Base-by-base conservation (phyloP, 2,113 vertebrate genomes). In the Elephantulus edwardii region DNA sequence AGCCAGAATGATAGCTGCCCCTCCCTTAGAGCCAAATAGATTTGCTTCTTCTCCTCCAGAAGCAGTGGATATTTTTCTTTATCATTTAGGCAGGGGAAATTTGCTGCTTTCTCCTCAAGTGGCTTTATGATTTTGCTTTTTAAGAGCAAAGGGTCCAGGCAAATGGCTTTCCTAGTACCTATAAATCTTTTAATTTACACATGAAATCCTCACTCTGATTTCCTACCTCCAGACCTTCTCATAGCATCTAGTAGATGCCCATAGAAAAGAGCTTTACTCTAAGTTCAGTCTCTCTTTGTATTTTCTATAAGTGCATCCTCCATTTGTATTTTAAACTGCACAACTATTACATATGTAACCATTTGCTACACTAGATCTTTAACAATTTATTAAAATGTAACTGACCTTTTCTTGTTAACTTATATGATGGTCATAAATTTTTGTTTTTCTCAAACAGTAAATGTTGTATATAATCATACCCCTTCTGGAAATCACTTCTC, bases 241-340 rank as follows among this genome's bases (percentile, higher is more conserved):
- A 20, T 14, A 19, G 11, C 3, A 30, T n/a, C 24, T 8, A 14
- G 0, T 44, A 13, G 52, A 66, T 30, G 33, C 74, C n/a, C 16
- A 48, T 17, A 33, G 28, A 33, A 19, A 50, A 44, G n/a, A 84
- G 4, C 35, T 44, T 72, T 9, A 14, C 28, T 9, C 12, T 54
- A 42, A 54, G 14, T 68, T 1, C 28, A 83, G 3, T 54, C 11
- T 33, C 6, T 17, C 11, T 24, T 83, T 64, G 6, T 89, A 54
- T 68, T 30, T 30, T 42, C 24, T 12, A 35, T 80, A 42, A 54
- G 14, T 68, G 2, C 28, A 83, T 3, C 48, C 11, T 33, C 6
- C 22, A 8, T 24, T 83, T 64, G 6, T 89, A 54, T 68, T 30
- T 30, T 42, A 24, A 10, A 35, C n/a, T 80, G 81, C 24, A 4